phyloP scores from a whole-genome alignment of 2,888 invertebrate genomes.

The Caenorhabditis sp. region DNA sequence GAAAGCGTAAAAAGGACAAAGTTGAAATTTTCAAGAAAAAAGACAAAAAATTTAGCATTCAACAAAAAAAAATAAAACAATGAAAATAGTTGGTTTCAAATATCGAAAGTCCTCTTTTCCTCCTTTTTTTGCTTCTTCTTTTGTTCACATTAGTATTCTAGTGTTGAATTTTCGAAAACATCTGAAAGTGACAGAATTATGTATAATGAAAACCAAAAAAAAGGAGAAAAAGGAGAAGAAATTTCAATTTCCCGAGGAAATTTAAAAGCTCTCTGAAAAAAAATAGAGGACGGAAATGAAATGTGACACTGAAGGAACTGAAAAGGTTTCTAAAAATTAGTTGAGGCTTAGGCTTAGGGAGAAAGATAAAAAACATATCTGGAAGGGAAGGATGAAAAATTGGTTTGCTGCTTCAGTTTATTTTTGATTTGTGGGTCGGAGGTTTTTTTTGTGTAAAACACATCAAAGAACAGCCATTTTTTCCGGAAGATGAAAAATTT shows the following conservation, averaged over 20 bases:
- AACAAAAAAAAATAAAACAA: too few relatives aligned
- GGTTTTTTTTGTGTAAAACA: neutral
- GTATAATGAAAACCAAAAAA: neutral
- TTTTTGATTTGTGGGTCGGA: neutral
- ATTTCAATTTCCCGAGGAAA: neutral
- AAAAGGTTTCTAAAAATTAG: too few relatives aligned
- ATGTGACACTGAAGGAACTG: constrained; percentile 29
- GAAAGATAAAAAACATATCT: too few relatives aligned
- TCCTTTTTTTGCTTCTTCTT: too few relatives aligned
- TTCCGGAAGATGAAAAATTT: too few relatives aligned
- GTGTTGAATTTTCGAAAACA: neutral
- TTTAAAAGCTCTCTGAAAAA: constrained; percentile 9
- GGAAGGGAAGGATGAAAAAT: too few relatives aligned
- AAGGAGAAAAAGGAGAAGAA: neutral
- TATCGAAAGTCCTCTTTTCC: neutral
- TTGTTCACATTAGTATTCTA: neutral
- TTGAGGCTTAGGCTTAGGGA: too few relatives aligned
- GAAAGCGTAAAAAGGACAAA: too few relatives aligned
- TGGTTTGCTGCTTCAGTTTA: too few relatives aligned
- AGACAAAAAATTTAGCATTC: too few relatives aligned
- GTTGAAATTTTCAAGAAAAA: too few relatives aligned
- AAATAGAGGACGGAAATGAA: constrained; percentile 28
- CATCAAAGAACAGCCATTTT: too few relatives aligned
- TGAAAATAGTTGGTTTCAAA: neutral
- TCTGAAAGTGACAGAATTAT: constrained; percentile 30